Conservation (phyloP, 2,113 vertebrate genomes). For the Xenopus borealis region DNA sequence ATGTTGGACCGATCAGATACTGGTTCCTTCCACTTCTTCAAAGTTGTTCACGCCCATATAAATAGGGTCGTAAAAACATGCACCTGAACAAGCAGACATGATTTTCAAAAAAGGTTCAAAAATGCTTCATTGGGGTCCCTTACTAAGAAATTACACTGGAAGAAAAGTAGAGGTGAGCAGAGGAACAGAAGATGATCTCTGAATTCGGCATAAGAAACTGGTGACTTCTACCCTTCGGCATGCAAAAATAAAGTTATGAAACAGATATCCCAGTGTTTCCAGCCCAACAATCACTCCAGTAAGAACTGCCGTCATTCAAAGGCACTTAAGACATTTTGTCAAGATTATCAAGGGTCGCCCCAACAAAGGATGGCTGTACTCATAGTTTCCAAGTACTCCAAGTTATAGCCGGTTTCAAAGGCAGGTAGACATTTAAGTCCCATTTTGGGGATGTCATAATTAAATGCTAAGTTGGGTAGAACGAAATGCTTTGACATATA, state of each 20-base stretch:
- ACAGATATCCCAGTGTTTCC: background rate
- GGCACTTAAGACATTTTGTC: constrained; percentile 27
- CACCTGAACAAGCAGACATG: no score
- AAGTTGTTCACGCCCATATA: no score
- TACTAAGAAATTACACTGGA: no score
- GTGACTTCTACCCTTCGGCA: background rate
- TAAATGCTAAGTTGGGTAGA: background rate
- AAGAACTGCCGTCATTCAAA: constrained; percentile 11
- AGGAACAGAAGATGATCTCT: background rate
- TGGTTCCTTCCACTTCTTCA: no score
- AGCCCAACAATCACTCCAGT: constrained; percentile 8
- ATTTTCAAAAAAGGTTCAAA: no score
- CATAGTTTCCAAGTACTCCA: background rate
- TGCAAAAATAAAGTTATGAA: background rate
- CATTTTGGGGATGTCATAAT: background rate
- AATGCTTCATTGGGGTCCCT: no score
- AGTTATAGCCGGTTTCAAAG: background rate
- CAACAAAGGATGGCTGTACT: background rate
- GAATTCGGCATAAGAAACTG: background rate
- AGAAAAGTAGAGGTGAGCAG: no score
- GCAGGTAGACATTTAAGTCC: background rate
- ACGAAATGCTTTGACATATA: background rate
- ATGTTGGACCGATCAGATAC: no score
- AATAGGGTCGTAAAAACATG: no score
- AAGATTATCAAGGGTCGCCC: background rate